Percentiles rank a stretch among this genome's conserved stretches.
Conservation (phyloP, 1,140 invertebrate genomes). For the Pinna nobilis region DNA sequence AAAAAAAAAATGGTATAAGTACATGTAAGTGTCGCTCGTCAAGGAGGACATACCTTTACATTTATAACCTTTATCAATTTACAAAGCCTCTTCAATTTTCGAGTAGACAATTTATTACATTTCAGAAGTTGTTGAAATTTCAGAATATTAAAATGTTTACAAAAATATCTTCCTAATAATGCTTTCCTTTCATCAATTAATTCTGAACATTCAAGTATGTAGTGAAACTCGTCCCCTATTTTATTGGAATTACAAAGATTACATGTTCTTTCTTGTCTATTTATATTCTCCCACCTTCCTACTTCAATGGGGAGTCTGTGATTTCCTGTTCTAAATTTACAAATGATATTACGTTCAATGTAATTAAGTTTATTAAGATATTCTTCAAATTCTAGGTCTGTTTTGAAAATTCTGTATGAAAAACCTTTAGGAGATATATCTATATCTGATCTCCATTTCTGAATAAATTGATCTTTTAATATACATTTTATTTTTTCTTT, state of each 20-base stretch:
- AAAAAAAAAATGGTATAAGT: no score
- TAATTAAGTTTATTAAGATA: neutral
- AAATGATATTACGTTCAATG: neutral
- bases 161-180: neutral
- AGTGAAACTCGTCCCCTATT: conserved; percentile 28
- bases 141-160: neutral
- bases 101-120: neutral
- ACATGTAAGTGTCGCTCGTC: no score
- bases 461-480: conserved; percentile 11
- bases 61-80: neutral
- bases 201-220: conserved; percentile 1
- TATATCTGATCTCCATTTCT: conserved; percentile 21
- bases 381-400: neutral
- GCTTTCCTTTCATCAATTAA: conserved; percentile 1
- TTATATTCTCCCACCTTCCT: conserved; percentile 5
- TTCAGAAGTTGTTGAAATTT: conserved; percentile 1
- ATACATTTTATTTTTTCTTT: neutral
- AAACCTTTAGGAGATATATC: neutral
- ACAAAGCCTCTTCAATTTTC: neutral
- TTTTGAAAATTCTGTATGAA: conserved; percentile 25
- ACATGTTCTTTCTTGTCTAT: conserved; percentile 1
- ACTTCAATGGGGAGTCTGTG: conserved; percentile 22
- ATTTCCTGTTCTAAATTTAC: conserved; percentile 15
- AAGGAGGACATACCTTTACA: neutral
- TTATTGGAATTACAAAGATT: conserved; percentile 3